Conservation (phyloP, 2,113 vertebrate species). For the Antigone vipio region DNA sequence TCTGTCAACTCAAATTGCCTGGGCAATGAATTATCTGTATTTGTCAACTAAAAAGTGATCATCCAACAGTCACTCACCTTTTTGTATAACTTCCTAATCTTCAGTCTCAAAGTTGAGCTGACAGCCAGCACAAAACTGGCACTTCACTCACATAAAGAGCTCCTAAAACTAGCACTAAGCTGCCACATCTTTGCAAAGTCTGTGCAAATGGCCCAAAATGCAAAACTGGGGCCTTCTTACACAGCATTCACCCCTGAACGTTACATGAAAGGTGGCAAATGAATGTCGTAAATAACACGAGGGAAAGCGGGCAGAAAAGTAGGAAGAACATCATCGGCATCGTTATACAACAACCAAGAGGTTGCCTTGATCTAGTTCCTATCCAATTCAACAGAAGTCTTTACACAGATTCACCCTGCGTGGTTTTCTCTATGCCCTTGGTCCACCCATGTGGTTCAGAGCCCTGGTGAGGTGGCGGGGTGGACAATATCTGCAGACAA, state of each 20-base stretch:
- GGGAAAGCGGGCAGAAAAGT: neutral
- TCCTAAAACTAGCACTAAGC: neutral
- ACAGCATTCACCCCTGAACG: fast-evolving
- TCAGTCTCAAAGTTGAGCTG: neutral
- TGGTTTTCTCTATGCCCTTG: neutral
- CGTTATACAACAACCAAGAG: neutral
- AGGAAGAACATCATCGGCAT: neutral
- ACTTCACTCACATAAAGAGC: neutral
- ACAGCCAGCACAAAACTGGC: neutral
- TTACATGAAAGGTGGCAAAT: neutral
- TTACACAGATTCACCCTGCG: neutral
- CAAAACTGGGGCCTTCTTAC: neutral
- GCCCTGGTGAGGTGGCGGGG: neutral
- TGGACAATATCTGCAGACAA: neutral
- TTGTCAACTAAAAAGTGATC: constrained; percentile 20
- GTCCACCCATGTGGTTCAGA: neutral
- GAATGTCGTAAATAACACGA: neutral
- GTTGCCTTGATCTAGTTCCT: neutral
- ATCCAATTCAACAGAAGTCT: neutral
- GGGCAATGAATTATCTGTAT: constrained; percentile 46
- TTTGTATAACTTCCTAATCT: neutral
- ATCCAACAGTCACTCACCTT: neutral
- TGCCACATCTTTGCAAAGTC: neutral
- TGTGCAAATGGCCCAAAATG: neutral
- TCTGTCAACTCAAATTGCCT: constrained; percentile 21